Conservation (phyloP, 2,113 vertebrate species). For the Galeopterus variegatus region DNA sequence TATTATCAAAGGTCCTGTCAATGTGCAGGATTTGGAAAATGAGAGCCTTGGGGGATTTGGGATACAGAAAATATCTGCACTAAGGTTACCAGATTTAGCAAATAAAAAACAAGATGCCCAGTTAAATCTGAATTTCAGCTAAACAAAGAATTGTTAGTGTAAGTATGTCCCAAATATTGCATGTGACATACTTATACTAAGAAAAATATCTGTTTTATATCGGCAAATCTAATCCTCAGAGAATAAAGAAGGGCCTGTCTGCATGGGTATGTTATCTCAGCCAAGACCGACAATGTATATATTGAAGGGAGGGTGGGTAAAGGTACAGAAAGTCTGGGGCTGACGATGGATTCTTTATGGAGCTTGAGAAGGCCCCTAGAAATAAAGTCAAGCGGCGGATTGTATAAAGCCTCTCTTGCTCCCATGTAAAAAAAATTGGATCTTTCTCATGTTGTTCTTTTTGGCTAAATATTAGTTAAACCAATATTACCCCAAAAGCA, state of each 20-base stretch:
- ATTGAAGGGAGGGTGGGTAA: not conserved
- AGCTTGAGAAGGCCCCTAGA: not conserved
- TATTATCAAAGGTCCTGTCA: too few species aligned
- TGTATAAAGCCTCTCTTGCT: not conserved
- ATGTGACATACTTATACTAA: not conserved
- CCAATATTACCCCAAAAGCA: conserved; percentile 81
- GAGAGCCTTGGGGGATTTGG: rapidly evolving
- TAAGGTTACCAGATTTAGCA: not conserved
- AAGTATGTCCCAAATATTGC: not conserved
- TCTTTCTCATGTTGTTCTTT: conserved; percentile 67
- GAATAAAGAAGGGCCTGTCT: not conserved
- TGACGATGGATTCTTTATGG: not conserved
- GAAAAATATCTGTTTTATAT: not conserved
- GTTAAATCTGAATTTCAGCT: not conserved
- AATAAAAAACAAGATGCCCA: not conserved
- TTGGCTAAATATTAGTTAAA: conserved; percentile 61
- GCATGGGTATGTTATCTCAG: not conserved
- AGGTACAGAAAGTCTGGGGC: not conserved
- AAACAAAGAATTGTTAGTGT: not conserved
- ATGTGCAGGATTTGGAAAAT: not conserved
- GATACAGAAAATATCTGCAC: not conserved
- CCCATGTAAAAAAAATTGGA: conserved; percentile 25
- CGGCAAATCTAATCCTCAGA: not conserved
- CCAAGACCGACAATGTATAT: not conserved
- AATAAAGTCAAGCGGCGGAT: not conserved